phyloP scores from a whole-genome alignment of 2,888 invertebrate species.

The Crossocerus cetratus region DNA sequence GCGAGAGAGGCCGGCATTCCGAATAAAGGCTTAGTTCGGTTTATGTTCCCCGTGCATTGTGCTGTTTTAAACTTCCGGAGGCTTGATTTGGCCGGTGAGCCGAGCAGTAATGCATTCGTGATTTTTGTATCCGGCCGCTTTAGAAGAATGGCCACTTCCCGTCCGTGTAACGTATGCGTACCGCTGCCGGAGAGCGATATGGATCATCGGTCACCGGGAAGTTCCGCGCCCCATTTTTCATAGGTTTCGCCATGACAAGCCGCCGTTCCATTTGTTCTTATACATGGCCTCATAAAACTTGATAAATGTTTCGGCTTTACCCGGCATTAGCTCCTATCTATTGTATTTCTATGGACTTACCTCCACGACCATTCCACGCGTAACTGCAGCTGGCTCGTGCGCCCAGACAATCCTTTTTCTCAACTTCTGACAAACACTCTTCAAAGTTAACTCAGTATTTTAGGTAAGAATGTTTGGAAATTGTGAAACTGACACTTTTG shows the following conservation, averaged over 20 bases:
- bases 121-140: background rate
- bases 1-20: no score
- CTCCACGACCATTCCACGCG: conserved; percentile 15
- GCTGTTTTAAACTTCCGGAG: no score
- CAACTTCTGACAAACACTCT: no score
- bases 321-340: conserved; percentile 1
- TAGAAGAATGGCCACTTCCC: no score
- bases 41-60: no score
- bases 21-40: no score
- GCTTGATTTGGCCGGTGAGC: no score
- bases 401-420: no score
- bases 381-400: background rate
- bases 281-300: conserved; percentile 44
- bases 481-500: background rate
- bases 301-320: conserved; percentile 37
- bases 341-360: conserved; percentile 37
- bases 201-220: conserved; percentile 39
- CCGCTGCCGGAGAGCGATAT: conserved; percentile 8
- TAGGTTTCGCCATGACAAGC: conserved; percentile 41
- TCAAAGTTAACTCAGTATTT: no score
- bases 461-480: no score
- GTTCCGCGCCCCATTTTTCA: conserved; percentile 51
- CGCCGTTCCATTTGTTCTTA: conserved; percentile 50
- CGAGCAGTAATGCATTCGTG: background rate
- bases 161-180: background rate